These are phyloP conservation scores for Podilymbus podiceps DNA, from an alignment of 2,113 vertebrate genomes.

Conservation along the genomic window DNA sequence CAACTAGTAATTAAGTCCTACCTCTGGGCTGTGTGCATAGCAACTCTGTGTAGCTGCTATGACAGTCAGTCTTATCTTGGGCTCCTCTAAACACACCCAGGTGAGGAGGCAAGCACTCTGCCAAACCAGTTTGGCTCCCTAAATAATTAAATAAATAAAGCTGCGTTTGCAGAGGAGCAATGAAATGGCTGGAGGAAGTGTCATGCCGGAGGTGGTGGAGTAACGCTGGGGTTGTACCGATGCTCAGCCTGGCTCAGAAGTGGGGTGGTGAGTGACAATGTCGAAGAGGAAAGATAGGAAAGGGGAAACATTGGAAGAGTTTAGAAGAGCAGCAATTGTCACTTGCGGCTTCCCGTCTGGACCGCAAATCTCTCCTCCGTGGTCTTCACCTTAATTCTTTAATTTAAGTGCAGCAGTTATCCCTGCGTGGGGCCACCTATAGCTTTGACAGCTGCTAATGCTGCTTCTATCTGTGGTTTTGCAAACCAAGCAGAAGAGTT, in stretches of 20 bases:
- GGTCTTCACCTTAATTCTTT: not conserved
- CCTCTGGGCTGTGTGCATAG: slow-evolving; percentile 19
- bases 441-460: not conserved
- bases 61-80: slow-evolving; percentile 14
- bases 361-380: rapidly evolving
- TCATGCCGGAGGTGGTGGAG: not conserved
- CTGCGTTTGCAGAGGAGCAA: not conserved
- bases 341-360: not conserved
- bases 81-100: slow-evolving; percentile 30
- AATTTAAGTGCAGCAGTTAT: not conserved
- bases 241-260: not conserved
- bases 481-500: not conserved
- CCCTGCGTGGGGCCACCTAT: rapidly evolving
- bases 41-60: not conserved
- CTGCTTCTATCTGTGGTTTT: not conserved
- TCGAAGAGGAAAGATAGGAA: not conserved
- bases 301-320: not conserved
- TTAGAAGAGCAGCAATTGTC: not conserved
- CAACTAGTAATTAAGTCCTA: slow-evolving; percentile 47
- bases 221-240: rapidly evolving
- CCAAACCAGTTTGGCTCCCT: slow-evolving; percentile 29
- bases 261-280: not conserved
- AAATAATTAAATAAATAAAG: not conserved
- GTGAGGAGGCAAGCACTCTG: not conserved
- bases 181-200: not conserved